Evolutionary conservation across 2,113 vertebrate genomes (phyloP), one percentile per base, ranked within the genome.

Genomic region (Melanocharis versteri): DNA sequence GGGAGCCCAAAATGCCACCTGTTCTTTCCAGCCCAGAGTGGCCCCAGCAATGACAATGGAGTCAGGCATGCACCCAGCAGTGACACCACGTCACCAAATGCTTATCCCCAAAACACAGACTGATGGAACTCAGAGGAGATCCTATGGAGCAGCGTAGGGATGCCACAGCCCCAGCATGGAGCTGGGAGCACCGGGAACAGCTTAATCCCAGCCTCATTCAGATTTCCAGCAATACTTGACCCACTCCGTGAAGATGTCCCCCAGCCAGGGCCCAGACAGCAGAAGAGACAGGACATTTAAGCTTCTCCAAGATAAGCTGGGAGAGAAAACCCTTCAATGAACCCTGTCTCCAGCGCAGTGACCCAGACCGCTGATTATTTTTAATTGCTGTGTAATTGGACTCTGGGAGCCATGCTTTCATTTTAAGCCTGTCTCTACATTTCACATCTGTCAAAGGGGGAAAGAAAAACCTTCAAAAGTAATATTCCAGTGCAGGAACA

Each of bases 121-220:
- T 1, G 30, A 26, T 11, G 23, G 35, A 48, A 42, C 71, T 31
- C 56, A 3, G 27, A 51, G 45, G 62, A 83, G 27, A 84, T 10
- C 20, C 22, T 54, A 4, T 0, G 1, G 62, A 69, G 45, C 37
- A 54, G 11, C 0, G 0, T 0, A 8, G 50, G 9, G n/a, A 45
- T 40, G 50, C 10, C 42, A 13, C 54, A 57, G 47, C 22, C 17
- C 47, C 26, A 10, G 3, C 0, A 0, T 44, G 68, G 10, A 31
- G 66, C 66, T 83, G 64, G 24, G 13, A 73, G 21, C 44, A 4
- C 15, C 0, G 10, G 44, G 16, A 71, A 47, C 16, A 60, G 51
- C 35, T 71, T 10, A 3, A 28, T 72, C 15, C 39, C 48, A 76
- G 48, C 26, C 65, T 30, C 42, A 58, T 2, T 39, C 17, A 37